Conservation (phyloP, 1,140 invertebrate genomes). For the Drosophila ficusphila region DNA sequence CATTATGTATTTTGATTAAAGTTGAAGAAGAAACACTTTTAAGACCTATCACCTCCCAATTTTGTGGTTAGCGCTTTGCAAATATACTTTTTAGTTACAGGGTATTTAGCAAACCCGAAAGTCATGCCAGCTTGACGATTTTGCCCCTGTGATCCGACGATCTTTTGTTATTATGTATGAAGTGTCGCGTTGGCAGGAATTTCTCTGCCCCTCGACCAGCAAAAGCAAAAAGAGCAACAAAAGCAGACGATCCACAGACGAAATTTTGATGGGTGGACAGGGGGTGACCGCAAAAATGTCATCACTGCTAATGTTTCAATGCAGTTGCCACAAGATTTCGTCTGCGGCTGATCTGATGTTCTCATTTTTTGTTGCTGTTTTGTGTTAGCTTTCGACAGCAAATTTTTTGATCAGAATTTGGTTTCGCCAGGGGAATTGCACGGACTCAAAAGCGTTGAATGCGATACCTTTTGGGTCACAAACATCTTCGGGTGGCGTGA, state of each 20-base stretch:
- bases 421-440: slow-evolving; percentile 61
- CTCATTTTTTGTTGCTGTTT: background rate
- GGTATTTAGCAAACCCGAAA: slow-evolving; percentile 7
- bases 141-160: slow-evolving; percentile 37
- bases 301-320: slow-evolving; percentile 83
- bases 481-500: slow-evolving; percentile 44
- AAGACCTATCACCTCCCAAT: background rate
- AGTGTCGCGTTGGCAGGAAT: slow-evolving; percentile 80
- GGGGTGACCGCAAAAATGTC: slow-evolving; percentile 78
- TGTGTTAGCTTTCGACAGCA: slow-evolving; percentile 39
- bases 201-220: slow-evolving; percentile 45
- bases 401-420: slow-evolving; percentile 72
- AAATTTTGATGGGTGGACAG: slow-evolving; percentile 16
- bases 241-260: slow-evolving; percentile 49
- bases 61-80: background rate
- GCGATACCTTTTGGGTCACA: slow-evolving; percentile 71
- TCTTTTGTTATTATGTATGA: slow-evolving; percentile 83
- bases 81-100: background rate
- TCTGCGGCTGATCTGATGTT: slow-evolving; percentile 46
- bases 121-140: slow-evolving; percentile 20
- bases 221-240: slow-evolving; percentile 37
- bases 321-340: slow-evolving; percentile 65
- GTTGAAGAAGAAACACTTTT: too few relatives aligned
- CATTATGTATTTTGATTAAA: background rate
- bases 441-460: slow-evolving; percentile 71